phyloP scores from a whole-genome alignment of 2,113 vertebrate species.

The Gulo gulo region DNA sequence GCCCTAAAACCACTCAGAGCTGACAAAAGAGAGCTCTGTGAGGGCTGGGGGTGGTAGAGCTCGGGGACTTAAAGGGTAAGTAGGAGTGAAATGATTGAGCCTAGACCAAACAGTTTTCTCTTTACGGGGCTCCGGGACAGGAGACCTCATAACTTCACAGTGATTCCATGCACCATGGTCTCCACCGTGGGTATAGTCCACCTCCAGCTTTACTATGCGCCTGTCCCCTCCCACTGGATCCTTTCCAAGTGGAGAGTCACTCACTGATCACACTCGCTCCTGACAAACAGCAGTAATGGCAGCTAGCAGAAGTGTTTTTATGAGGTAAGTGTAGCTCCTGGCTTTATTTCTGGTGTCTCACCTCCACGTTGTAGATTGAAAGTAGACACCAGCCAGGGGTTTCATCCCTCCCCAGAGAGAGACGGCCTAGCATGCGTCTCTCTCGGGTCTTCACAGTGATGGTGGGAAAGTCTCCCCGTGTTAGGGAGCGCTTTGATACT shows the following conservation, averaged over 20 bases:
- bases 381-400: background rate
- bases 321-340: background rate
- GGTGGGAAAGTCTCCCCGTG: accelerated
- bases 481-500: background rate
- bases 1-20: background rate
- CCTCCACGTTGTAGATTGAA: background rate
- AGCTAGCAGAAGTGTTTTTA: background rate
- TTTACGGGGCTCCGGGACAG: background rate
- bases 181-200: background rate
- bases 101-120: background rate
- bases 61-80: background rate
- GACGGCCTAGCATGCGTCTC: background rate
- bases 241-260: background rate
- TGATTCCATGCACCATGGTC: background rate
- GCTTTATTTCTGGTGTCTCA: background rate
- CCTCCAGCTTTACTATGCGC: background rate
- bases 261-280: background rate
- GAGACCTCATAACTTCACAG: background rate
- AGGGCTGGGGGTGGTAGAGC: background rate
- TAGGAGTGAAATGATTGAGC: too few relatives aligned
- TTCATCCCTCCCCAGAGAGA: background rate
- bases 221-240: background rate
- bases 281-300: background rate
- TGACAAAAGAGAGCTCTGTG: background rate
- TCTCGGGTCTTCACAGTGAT: background rate